Evolutionary conservation across 2,888 invertebrate genomes (phyloP).

Genomic region (Stegana nigrithorax): DNA sequence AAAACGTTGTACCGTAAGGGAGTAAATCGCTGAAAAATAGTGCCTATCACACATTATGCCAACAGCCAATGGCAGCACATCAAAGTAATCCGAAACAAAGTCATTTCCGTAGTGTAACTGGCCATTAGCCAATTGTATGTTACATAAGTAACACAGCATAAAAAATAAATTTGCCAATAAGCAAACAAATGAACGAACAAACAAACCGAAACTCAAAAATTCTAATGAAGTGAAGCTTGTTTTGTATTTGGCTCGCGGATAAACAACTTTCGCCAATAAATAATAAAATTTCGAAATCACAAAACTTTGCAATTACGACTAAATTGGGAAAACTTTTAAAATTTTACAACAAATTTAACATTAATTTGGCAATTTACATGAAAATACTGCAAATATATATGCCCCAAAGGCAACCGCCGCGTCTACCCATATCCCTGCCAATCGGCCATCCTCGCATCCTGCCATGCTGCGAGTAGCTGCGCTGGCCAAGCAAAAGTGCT

Average conservation of each 20-base stretch:
- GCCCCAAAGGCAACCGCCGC: not conserved
- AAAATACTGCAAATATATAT: slow-evolving; percentile 1
- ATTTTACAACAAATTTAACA: slow-evolving; percentile 57
- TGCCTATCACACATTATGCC: no score
- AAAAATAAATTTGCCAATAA: not conserved
- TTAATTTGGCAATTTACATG: slow-evolving; percentile 50
- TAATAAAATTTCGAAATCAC: not conserved
- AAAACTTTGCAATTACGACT: slow-evolving; percentile 7
- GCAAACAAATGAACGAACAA: not conserved
- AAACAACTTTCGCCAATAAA: not conserved
- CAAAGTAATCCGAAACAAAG: not conserved
- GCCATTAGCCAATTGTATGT: slow-evolving; percentile 13
- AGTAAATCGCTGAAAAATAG: no score
- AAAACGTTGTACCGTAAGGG: no score
- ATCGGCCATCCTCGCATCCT: not conserved
- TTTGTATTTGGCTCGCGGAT: not conserved
- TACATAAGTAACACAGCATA: not conserved
- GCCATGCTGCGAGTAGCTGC: not conserved
- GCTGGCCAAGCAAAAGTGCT: slow-evolving; percentile 1
- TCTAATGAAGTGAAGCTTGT: not conserved
- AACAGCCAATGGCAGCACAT: not conserved
- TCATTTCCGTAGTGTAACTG: no score
- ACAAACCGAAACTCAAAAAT: slow-evolving; percentile 5
- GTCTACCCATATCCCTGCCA: not conserved
- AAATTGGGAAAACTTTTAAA: slow-evolving; percentile 13